Conservation (phyloP, 2,797 vertebrate genomes). For the Miichthys miiuy region DNA sequence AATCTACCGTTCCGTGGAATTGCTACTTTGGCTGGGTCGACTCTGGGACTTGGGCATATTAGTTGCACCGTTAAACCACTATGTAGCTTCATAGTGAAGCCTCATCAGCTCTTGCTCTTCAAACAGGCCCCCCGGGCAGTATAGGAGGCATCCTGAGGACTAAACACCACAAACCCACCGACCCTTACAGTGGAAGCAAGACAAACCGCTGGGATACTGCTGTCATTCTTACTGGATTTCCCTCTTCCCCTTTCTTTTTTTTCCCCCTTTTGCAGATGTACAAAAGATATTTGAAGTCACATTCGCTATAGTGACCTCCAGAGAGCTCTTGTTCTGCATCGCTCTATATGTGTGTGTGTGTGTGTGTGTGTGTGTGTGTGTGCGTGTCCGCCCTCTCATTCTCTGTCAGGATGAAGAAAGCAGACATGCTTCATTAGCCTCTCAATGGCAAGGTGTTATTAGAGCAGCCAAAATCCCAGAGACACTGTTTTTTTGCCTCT, state of each 20-base stretch:
- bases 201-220: slow-evolving; percentile 64
- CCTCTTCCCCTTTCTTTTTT: slow-evolving; percentile 28
- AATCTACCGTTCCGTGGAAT: slow-evolving; percentile 85
- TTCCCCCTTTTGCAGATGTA: slow-evolving; percentile 51
- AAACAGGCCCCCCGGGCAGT: slow-evolving; percentile 78
- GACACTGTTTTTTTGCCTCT: slow-evolving; percentile 56
- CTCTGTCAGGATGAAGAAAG: slow-evolving; percentile 76
- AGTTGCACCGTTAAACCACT: slow-evolving; percentile 81
- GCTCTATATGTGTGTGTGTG: slow-evolving; percentile 31
- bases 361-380: slow-evolving; percentile 21
- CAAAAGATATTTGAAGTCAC: slow-evolving; percentile 65
- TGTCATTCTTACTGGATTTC: slow-evolving; percentile 57
- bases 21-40: slow-evolving; percentile 81
- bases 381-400: slow-evolving; percentile 65
- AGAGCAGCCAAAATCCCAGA: slow-evolving; percentile 73
- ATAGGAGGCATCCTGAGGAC: slow-evolving; percentile 78
- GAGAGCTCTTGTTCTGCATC: slow-evolving; percentile 65
- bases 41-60: slow-evolving; percentile 75
- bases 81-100: slow-evolving; percentile 72
- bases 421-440: slow-evolving; percentile 85
- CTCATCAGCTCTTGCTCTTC: slow-evolving; percentile 81
- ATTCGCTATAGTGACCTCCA: slow-evolving; percentile 62
- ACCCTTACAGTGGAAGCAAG: slow-evolving; percentile 71
- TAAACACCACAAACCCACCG: slow-evolving; percentile 74
- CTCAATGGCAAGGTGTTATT: slow-evolving; percentile 86